Evolutionary conservation across 2,888 invertebrate genomes (phyloP).

Genomic region (Stegana nigrithorax): DNA sequence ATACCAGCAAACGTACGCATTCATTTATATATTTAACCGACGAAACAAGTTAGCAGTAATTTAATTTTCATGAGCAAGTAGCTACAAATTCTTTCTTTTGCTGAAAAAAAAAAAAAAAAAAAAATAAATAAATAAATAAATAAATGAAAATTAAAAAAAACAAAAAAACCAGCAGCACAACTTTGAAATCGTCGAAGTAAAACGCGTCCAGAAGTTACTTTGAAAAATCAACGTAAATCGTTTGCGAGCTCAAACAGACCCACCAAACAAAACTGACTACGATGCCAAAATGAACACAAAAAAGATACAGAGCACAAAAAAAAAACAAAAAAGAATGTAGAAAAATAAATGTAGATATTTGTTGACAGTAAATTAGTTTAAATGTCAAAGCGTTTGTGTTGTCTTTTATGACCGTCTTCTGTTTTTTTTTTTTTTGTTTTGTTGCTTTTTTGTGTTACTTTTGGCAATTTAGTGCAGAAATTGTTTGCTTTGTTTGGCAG

Average conservation of each 20-base stretch:
- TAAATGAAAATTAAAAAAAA: no score
- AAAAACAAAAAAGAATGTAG: neutral
- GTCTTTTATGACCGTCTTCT: neutral
- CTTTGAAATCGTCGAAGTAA: neutral
- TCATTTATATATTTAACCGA: neutral
- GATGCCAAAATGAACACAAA: no score
- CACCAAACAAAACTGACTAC: no score
- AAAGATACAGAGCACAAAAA: neutral
- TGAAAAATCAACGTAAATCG: neutral
- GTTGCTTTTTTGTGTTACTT: neutral
- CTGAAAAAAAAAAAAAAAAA: neutral
- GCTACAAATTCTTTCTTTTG: neutral
- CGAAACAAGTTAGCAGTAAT: neutral
- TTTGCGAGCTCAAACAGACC: no score
- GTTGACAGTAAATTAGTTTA: constrained; percentile 2
- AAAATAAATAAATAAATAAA: neutral
- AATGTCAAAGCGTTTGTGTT: constrained; percentile 12
- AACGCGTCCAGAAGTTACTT: neutral
- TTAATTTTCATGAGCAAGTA: constrained; percentile 6
- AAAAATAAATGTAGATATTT: neutral
- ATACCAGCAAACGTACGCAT: neutral
- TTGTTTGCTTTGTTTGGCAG: no score
- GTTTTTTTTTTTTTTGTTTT: neutral
- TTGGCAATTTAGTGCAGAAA: no score
- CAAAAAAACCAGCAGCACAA: constrained; percentile 12